A percentile compares a stretch with the other conserved stretches of the same genome.
phyloP scores from a whole-genome alignment of 2,797 vertebrate genomes.

The Argya squamiceps region DNA sequence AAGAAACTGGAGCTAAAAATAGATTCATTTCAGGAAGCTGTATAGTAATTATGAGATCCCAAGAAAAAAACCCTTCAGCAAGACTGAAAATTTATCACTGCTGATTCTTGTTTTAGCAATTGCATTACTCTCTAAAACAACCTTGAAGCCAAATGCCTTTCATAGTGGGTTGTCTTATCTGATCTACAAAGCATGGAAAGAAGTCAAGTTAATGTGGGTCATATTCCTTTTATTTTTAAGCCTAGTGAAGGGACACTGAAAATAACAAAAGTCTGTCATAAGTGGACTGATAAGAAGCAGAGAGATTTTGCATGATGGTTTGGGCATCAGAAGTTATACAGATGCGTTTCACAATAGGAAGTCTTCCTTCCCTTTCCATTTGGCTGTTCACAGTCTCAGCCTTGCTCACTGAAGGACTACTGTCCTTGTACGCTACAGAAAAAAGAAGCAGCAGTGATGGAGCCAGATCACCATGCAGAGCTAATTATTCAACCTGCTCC shows the following conservation, averaged over 20 bases:
- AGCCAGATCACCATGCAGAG: neutral
- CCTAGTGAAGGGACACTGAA: neutral
- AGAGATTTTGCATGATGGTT: neutral
- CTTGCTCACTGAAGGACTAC: neutral
- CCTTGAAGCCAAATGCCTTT: neutral
- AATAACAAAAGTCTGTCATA: neutral
- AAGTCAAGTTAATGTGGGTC: neutral
- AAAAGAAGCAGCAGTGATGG: neutral
- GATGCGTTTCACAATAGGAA: neutral
- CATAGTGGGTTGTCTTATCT: neutral
- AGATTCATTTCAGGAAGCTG: neutral
- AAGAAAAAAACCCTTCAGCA: neutral
- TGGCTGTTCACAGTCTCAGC: neutral
- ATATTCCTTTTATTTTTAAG: neutral
- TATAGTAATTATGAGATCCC: neutral
- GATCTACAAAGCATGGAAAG: neutral
- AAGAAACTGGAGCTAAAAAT: neutral
- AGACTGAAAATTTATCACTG: neutral
- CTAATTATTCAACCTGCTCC: neutral
- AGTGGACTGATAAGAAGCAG: neutral
- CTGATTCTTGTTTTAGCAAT: neutral
- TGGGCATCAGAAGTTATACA: neutral
- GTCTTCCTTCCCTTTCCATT: neutral
- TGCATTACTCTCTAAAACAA: neutral
- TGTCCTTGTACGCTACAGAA: neutral